Evolutionary conservation across 2,797 vertebrate species (phyloP).

Genomic region (Melanotaenia nigrans): DNA sequence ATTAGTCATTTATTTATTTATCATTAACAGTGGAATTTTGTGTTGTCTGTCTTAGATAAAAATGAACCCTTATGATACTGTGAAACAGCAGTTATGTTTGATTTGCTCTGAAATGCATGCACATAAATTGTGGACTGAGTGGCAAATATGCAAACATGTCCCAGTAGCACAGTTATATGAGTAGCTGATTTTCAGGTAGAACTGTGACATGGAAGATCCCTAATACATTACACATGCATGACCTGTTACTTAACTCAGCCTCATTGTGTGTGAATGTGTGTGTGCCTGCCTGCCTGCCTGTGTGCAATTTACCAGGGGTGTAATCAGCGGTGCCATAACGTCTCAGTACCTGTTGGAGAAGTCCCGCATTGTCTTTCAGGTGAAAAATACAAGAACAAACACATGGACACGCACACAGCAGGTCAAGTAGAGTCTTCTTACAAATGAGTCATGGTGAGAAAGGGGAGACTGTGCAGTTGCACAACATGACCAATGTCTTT

Average conservation of each 20-base stretch:
- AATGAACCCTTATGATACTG: neutral
- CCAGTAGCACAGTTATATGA: conserved; percentile 54
- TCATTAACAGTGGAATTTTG: neutral
- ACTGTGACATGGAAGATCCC: conserved; percentile 46
- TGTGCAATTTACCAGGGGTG: conserved; percentile 79
- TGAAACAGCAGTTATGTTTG: neutral
- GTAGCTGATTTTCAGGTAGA: conserved; percentile 42
- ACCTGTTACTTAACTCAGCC: conserved; percentile 72
- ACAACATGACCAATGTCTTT: conserved; percentile 28
- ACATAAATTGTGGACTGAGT: conserved; percentile 16
- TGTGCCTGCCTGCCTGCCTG: conserved; percentile 13
- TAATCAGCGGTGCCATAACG: conserved; percentile 97
- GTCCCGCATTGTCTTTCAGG: conserved; percentile 96
- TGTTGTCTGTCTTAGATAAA: conserved; percentile 17
- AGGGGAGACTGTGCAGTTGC: conserved; percentile 52
- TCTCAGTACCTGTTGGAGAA: conserved; percentile 98
- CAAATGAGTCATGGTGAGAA: conserved; percentile 69
- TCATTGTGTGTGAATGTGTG: conserved; percentile 21
- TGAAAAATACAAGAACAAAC: conserved; percentile 65
- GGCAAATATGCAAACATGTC: conserved; percentile 32
- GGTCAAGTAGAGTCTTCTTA: conserved; percentile 67
- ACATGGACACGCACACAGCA: conserved; percentile 30
- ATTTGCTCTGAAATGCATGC: conserved; percentile 4
- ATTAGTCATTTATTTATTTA: neutral
- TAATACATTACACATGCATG: conserved; percentile 67